Evolutionary conservation across 2,113 vertebrate species (phyloP), one percentile per base, ranked within the genome.

Genomic region (Rhombomys opimus): DNA sequence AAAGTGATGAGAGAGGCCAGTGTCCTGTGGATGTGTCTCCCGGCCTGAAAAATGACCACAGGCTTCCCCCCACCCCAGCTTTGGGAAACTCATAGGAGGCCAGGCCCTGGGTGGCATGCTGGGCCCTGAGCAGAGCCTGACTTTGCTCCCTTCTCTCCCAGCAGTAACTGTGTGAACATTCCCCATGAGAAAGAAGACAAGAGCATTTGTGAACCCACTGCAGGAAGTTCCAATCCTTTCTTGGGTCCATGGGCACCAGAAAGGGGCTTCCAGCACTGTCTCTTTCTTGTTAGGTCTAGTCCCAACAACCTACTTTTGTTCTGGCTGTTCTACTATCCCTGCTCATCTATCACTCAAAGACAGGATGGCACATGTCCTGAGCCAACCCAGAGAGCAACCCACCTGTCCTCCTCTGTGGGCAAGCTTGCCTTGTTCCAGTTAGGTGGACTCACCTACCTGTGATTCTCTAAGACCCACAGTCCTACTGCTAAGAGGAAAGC

Each of bases 201-300:
- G 38, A n/a, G 30, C 17, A 7, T 0, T 0, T 38, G 52, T 18
- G 73, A 78, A 41, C 25, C 9, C 4, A n/a, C 2, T 17, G 20
- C 70, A 72, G 72, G 25, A 89, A 80, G 85, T 20, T n/a, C 23
- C 25, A 7, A 12, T 4, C 73, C 54, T 70, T 72, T 65, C 61
- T 84, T 27, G 25, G 73, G 86, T 32, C 32, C 35, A 3, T 3
- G 2, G 67, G 61, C 5, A 18, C 85, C 23, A 77, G 54, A 73
- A 38, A 57, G 61, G 12, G 63, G 61, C 13, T 4, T 22, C 25
- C 14, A 2, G 11, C 15, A 25, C 35, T 4, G 3, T 13, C 20
- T 59, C 30, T 67, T 84, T 22, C 52, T 25, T 57, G 35, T 7
- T 41, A 46, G 2, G 50, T 65, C 10, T 18, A 67, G 35, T n/a